A percentile compares a stretch with the other conserved stretches of the same genome.
Evolutionary conservation across 1,140 invertebrate species (phyloP).

Genomic region (Pemphigus obesinymphae): DNA sequence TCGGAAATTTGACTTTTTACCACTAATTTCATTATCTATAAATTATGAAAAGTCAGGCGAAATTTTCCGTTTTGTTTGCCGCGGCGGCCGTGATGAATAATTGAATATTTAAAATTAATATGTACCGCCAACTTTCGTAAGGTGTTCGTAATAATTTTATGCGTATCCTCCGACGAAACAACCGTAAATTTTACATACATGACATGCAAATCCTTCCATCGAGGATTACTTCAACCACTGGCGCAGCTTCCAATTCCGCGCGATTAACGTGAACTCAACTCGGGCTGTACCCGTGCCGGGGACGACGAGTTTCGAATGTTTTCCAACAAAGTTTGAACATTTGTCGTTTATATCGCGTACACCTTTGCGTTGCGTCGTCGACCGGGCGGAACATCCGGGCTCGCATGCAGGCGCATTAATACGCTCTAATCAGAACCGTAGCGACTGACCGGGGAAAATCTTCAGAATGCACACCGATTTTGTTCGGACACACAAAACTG

Average conservation of each 20-base stretch:
- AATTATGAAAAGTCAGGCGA: too few species aligned
- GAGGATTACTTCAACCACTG: background rate
- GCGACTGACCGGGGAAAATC: too few species aligned
- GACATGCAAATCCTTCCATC: background rate
- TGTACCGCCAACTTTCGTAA: background rate
- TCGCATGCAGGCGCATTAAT: background rate
- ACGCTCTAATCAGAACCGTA: background rate
- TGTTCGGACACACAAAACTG: too few species aligned
- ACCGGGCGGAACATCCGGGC: background rate
- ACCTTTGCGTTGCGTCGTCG: background rate
- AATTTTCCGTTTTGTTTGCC: too few species aligned
- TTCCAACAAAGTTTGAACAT: slow-evolving; percentile 6
- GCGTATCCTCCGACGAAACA: background rate
- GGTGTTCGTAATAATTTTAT: background rate
- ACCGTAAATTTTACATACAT: background rate
- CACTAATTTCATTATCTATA: too few species aligned
- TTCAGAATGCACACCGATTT: too few species aligned
- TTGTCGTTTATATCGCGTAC: background rate
- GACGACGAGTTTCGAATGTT: background rate
- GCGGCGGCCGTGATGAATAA: background rate
- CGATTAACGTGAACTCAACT: background rate
- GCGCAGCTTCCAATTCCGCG: background rate
- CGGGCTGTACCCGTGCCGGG: background rate
- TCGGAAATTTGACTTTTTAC: too few species aligned
- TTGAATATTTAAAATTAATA: background rate